Evolutionary conservation across 2,888 invertebrate species (phyloP), one percentile per base, ranked within the genome.

Genomic region (Idaea dimidiata): DNA sequence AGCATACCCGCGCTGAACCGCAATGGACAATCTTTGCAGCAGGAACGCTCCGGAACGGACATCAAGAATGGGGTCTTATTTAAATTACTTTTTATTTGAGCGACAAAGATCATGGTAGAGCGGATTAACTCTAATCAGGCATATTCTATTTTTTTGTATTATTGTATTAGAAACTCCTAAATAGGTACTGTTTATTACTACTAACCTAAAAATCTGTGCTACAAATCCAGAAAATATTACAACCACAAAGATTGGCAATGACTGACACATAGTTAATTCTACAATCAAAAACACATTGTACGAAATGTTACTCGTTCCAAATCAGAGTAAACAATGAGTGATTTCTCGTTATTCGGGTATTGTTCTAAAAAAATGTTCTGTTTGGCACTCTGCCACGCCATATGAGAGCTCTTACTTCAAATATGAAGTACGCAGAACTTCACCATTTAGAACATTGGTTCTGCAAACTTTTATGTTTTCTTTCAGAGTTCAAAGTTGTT

Each of bases 261-360:
- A 54, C 16, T 16, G n/a, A n/a, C 53, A 53, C 2, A 53, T 54
- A n/a, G 6, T 54, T 54, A n/a, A n/a, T 16, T 54, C 17, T 8
- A 54, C 16, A 5, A 2, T 54, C 54, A 16, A 7, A 54, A 66
- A 69, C 59, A 65, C 66, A 65, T 63, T 65, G 64, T 66, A 64
- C 61, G 64, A 65, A 65, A 69, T 58, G 64, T 66, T 60, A 59
- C 61, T 59, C 59, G 57, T 59, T 64, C 68, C 67, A 66, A 68
- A 73, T 70, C 66, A 64, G 65, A 64, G 62, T 62, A 63, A 67
- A 63, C 67, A 60, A 56, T 72, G 72, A 72, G 69, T 67, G 71
- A 72, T 72, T 71, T 66, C 60, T 58, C 54, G 63, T 60, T 61
- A 65, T 65, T 63, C 60, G 57, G 61, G 60, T 58, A 66, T 63